Conservation (phyloP, 2,888 invertebrate species). For the Rotaria magnacalcarata region DNA sequence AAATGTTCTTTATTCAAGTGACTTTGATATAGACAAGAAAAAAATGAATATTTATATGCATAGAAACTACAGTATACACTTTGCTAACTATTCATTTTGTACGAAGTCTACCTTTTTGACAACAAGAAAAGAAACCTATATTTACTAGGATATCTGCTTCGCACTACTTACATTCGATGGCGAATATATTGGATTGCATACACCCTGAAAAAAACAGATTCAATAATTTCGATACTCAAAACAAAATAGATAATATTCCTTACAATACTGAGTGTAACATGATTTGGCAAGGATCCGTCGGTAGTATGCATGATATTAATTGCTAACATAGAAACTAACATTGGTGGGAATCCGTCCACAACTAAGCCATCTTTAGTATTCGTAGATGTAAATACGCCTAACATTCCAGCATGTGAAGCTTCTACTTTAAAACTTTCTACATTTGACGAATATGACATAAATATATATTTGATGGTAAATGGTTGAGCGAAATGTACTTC, state of each 20-base stretch:
- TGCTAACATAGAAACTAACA: background rate
- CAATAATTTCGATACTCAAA: background rate
- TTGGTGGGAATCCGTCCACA: background rate
- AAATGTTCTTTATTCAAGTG: too few species aligned
- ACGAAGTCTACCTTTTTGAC: too few species aligned
- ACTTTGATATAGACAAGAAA: too few species aligned
- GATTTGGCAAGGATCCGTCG: background rate
- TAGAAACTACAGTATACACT: too few species aligned
- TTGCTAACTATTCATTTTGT: too few species aligned
- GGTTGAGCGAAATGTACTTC: background rate
- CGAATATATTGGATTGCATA: background rate
- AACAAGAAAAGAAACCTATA: too few species aligned
- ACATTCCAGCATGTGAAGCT: slow-evolving; percentile 5
- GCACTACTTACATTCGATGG: background rate
- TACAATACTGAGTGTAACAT: background rate
- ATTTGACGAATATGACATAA: background rate
- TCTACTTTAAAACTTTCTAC: background rate
- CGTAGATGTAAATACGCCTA: background rate
- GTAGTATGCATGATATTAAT: background rate
- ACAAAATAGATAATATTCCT: background rate
- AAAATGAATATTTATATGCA: too few species aligned
- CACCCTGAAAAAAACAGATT: background rate
- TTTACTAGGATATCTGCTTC: background rate
- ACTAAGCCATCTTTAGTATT: background rate
- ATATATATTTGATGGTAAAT: background rate